Conservation (phyloP, 2,797 vertebrate species). For the Selene dorsalis region DNA sequence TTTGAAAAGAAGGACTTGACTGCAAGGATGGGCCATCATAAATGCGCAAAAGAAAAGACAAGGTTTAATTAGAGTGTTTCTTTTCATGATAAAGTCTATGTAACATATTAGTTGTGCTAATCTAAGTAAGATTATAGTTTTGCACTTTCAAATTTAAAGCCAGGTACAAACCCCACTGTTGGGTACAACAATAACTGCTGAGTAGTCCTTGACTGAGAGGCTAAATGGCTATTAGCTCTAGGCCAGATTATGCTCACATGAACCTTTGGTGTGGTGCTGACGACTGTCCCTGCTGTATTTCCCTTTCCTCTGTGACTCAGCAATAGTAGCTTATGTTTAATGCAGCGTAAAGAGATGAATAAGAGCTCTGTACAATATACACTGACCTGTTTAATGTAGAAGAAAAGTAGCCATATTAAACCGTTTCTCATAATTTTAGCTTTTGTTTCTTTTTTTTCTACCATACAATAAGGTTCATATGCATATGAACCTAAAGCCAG, state of each 20-base stretch:
- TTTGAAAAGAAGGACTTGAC: neutral
- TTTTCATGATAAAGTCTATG: neutral
- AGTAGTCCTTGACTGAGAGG: neutral
- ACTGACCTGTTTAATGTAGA: slow-evolving; percentile 30
- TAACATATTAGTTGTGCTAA: neutral
- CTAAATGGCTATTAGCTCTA: neutral
- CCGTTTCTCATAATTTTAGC: slow-evolving; percentile 13
- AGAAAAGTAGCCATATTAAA: slow-evolving; percentile 1
- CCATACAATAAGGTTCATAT: slow-evolving; percentile 19
- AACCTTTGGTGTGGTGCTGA: slow-evolving; percentile 11
- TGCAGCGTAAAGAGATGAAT: slow-evolving; percentile 30
- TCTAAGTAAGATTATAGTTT: neutral
- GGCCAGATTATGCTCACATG: neutral
- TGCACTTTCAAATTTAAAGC: neutral
- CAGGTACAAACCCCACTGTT: neutral
- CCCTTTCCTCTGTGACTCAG: slow-evolving; percentile 43
- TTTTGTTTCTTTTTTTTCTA: slow-evolving; percentile 28
- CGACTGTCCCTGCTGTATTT: slow-evolving; percentile 26
- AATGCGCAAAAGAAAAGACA: neutral
- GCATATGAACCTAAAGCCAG: slow-evolving; percentile 5
- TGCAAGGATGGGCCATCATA: neutral
- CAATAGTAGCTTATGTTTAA: slow-evolving; percentile 47
- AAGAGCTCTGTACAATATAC: neutral
- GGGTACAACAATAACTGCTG: neutral
- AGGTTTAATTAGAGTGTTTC: neutral